phyloP scores from a whole-genome alignment of 2,113 vertebrate genomes.

The Pycnonotus jocosus region DNA sequence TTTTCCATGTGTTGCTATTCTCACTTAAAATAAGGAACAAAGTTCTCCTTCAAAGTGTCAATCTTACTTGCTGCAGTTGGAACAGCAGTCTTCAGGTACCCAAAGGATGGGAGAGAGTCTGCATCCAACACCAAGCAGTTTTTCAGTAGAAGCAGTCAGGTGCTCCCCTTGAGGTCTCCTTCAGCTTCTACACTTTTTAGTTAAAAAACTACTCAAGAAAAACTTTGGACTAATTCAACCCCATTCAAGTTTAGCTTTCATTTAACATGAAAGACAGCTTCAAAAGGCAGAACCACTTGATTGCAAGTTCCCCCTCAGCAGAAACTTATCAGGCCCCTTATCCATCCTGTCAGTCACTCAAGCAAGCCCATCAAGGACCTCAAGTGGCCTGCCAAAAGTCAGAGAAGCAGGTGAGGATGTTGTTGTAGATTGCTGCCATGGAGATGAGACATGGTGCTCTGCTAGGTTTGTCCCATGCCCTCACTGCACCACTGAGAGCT shows the following conservation, averaged over 20 bases:
- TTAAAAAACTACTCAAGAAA: neutral
- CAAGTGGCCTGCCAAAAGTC: neutral
- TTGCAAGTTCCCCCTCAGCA: neutral
- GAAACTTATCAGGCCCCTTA: neutral
- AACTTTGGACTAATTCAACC: neutral
- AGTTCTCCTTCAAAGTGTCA: neutral
- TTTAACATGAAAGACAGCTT: neutral
- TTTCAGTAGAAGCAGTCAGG: neutral
- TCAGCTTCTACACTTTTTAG: neutral
- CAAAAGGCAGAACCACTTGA: neutral
- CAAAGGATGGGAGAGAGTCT: neutral
- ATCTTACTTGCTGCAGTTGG: neutral
- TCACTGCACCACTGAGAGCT: neutral
- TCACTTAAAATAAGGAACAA: neutral
- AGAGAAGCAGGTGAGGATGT: neutral
- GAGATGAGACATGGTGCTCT: neutral
- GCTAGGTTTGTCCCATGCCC: neutral
- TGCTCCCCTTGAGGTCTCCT: neutral
- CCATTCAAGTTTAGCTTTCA: neutral
- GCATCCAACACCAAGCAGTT: neutral
- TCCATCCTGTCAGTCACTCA: neutral
- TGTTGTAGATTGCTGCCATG: neutral
- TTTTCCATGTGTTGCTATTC: neutral
- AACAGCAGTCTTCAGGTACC: neutral
- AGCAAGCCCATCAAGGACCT: neutral